Evolutionary conservation across 1,140 invertebrate genomes (phyloP).

Genomic region (Drosophila melanogaster): DNA sequence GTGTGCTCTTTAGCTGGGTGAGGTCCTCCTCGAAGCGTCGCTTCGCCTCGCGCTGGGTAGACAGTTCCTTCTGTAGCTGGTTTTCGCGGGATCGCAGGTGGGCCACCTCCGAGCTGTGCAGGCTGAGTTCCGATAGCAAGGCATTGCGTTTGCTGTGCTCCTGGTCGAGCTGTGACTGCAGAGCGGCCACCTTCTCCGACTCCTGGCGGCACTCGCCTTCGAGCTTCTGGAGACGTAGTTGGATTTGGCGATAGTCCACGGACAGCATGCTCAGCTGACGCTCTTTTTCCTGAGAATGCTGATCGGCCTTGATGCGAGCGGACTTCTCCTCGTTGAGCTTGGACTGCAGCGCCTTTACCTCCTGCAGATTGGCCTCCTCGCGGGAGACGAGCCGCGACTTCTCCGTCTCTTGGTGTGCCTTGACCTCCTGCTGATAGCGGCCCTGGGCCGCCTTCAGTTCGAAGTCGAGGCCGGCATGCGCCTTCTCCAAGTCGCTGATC

Average conservation of each 20-base stretch:
- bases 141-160: constrained; percentile 90
- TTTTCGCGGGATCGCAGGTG: constrained; percentile 91
- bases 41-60: constrained; percentile 89
- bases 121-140: constrained; percentile 90
- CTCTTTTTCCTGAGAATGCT: constrained; percentile 94
- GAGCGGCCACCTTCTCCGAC: constrained; percentile 92
- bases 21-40: constrained; percentile 92
- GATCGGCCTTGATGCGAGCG: constrained; percentile 92
- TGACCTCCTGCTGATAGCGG: constrained; percentile 94
- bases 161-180: constrained; percentile 94
- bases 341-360: constrained; percentile 93
- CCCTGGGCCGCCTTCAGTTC: constrained; percentile 95
- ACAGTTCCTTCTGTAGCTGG: constrained; percentile 90
- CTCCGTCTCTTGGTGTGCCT: constrained; percentile 95
- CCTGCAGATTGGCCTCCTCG: constrained; percentile 95
- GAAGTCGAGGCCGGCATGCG: constrained; percentile 92
- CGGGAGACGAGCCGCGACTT: constrained; percentile 92
- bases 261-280: constrained; percentile 96
- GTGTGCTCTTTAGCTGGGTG: constrained; percentile 89
- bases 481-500: constrained; percentile 94
- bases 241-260: constrained; percentile 96
- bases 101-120: constrained; percentile 89
- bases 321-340: constrained; percentile 96
- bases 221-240: constrained; percentile 94
- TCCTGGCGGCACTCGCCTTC: constrained; percentile 95